Base-by-base conservation (phyloP, 2,888 invertebrate species). In the Geotrupes spiniger region DNA sequence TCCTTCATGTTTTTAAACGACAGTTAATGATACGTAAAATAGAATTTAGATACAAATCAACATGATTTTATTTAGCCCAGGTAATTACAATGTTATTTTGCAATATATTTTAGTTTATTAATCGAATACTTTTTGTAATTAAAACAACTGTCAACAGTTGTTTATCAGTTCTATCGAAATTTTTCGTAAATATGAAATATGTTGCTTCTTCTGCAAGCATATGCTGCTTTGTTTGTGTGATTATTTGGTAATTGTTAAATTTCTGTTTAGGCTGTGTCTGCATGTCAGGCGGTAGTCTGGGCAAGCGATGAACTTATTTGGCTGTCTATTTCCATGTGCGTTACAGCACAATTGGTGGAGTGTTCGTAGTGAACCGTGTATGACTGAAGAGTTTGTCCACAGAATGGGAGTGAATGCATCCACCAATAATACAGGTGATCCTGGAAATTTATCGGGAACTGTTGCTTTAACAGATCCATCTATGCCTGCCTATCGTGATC, bases 251-350 rank as follows among this genome's bases (percentile, higher is more conserved):
- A 25, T 37, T 28, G 36, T 12, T 16, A 10, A 11, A 14, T 28
- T 28, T 45, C 49, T 49, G 56, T 60, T 14, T 49, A 70, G 69
- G 63, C 69, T 67, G 64, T 68, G 69, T 69, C 69, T 69, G 68
- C 66, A 58, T 55, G 65, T 64, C 63, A 77, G 77, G 77, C 76
- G 70, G 71, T 72, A 73, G 78, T 77, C 78, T 77, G 77, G 77
- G 76, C 73, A 69, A 76, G 76, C 73, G 71, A 79, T 79, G 79
- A 79, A 78, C 74, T 71, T 79, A 71, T 78, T 78, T 68, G 75
- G 77, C 69, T 77, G 77, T 63, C 67, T 79, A 60, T 76, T 78
- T 63, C 78, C 78, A 67, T 79, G 79, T 76, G 78, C 78, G 68
- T 73, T 78, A 72, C 77, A 78, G 73, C 76, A 76, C 71, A 75